A percentile compares a stretch with the other conserved stretches of the same genome.
phyloP scores from a whole-genome alignment of 1,140 invertebrate species.

The Lordiphosa mommai region DNA sequence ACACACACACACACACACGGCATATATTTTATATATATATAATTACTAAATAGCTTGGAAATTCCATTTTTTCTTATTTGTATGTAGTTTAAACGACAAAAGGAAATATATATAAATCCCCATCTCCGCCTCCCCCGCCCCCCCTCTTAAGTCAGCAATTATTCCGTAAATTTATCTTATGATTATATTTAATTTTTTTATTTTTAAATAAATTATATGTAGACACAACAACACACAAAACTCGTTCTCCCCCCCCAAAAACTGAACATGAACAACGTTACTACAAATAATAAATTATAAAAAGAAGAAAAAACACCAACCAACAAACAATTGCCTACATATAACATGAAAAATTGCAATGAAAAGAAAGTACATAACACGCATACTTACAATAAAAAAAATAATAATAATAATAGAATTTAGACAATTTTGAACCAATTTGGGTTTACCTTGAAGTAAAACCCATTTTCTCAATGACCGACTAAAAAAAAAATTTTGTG shows the following conservation, averaged over 20 bases:
- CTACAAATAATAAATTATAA: too few relatives aligned
- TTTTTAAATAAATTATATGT: slow-evolving; percentile 73
- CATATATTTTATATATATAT: slow-evolving; percentile 63
- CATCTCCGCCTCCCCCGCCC: not conserved
- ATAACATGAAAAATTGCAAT: slow-evolving; percentile 50
- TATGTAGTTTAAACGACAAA: slow-evolving; percentile 43
- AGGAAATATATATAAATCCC: slow-evolving; percentile 10
- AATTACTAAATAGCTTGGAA: slow-evolving; percentile 61
- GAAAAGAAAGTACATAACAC: slow-evolving; percentile 34
- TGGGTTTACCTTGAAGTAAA: too few relatives aligned
- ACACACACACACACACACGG: slow-evolving; percentile 30
- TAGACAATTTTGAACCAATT: too few relatives aligned
- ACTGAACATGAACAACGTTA: too few relatives aligned
- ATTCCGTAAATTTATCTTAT: slow-evolving; percentile 49
- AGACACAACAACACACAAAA: slow-evolving; percentile 40
- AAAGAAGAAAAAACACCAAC: too few relatives aligned
- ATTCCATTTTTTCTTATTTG: slow-evolving; percentile 38
- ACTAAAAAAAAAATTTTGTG: too few relatives aligned
- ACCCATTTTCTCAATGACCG: too few relatives aligned
- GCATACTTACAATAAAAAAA: slow-evolving; percentile 37
- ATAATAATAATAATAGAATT: not conserved
- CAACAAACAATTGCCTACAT: slow-evolving; percentile 31
- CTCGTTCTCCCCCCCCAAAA: too few relatives aligned
- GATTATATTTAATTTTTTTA: slow-evolving; percentile 64
- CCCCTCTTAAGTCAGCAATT: slow-evolving; percentile 29